Conservation (phyloP, 2,113 vertebrate genomes). For the Epinephelus moara region DNA sequence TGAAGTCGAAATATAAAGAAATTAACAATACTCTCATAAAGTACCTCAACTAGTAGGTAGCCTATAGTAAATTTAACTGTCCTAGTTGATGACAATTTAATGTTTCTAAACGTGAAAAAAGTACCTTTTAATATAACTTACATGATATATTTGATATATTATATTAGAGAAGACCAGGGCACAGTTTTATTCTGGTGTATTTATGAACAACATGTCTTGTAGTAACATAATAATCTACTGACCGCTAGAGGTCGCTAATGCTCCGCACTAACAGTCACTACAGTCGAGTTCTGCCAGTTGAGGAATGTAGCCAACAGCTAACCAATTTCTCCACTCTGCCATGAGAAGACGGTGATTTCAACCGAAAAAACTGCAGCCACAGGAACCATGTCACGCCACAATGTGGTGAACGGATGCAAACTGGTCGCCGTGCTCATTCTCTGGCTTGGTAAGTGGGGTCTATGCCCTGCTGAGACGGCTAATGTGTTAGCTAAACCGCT, state of each 20-base stretch:
- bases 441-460: conserved; percentile 65
- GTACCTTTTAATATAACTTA: neutral
- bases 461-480: neutral
- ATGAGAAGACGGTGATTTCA: conserved; percentile 19
- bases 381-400: conserved; percentile 36
- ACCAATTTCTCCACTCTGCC: neutral
- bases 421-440: conserved; percentile 55
- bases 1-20: neutral
- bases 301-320: conserved; percentile 23
- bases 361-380: neutral
- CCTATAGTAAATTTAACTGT: neutral
- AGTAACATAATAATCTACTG: neutral
- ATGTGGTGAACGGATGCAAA: conserved; percentile 31
- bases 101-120: neutral
- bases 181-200: neutral
- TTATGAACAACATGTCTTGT: too few species aligned
- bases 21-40: neutral
- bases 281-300: neutral
- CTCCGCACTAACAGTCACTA: neutral
- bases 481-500: conserved; percentile 38
- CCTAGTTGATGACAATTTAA: neutral
- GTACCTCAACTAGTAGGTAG: neutral
- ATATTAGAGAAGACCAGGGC: neutral
- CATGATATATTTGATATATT: neutral
- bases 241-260: conserved; percentile 61